Evolutionary conservation across 2,888 invertebrate species (phyloP), one percentile per base, ranked within the genome.

Genomic region (Trypoxylon attenuatum): DNA sequence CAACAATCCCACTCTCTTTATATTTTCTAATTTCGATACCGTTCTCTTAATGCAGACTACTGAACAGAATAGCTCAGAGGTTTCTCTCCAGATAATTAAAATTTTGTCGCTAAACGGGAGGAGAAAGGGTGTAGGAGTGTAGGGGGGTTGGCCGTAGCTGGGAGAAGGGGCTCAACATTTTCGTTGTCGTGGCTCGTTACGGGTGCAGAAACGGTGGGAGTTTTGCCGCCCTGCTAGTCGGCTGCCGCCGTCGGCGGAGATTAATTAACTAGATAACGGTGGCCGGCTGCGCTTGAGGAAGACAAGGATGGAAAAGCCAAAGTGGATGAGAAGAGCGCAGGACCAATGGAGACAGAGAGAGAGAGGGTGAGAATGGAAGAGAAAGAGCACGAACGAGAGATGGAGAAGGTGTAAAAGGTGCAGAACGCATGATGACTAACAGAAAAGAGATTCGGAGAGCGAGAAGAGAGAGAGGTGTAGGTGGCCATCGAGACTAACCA

Each of bases 241-340:
- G 55, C 61, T 39, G 57, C 71, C 73, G 77, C 76, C 82, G 78
- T 74, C 78, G 77, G 79, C 77, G 77, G 77, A 84, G 85, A 85
- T 86, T 86, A 86, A 86, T 86, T 85, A 86, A 84, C 81, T 80
- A 82, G 86, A 86, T 86, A 84, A 81, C 81, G 74, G 63, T 61
- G 39, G 73, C 68, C 49, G 67, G 64, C 63, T 67, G 68, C 66
- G 69, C 49, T 53, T 49, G 54, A 51, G 53, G 62, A 60, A 53
- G 59, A 41, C 39, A 43, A 41, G 54, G 51, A 45, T 54, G 39
- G 47, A 51, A 49, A 55, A 46, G 50, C 19, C 29, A 61, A 65
- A 42, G 38, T 29, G 38, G 50, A 54, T 38, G 29, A n/a, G n/a
- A n/a, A n/a, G n/a, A n/a, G n/a, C n/a, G n/a, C n/a, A n/a, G n/a